Conservation (phyloP, 1,140 invertebrate genomes). For the Rhagoletis zephyria region DNA sequence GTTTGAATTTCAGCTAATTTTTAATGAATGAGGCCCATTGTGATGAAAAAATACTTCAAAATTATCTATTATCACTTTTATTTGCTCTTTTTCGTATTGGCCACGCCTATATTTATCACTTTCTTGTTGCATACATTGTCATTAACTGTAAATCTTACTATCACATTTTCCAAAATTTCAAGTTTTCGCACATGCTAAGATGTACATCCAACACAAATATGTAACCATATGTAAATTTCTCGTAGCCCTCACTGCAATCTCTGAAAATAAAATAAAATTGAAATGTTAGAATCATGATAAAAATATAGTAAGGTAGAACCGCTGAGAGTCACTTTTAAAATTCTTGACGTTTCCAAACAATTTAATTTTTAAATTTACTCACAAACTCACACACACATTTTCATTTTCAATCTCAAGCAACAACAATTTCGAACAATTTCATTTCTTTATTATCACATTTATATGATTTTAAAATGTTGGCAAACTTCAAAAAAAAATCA, state of each 20-base stretch:
- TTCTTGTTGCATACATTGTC: not conserved
- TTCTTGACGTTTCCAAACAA: no score
- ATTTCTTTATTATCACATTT: no score
- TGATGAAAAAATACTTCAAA: not conserved
- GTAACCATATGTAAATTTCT: not conserved
- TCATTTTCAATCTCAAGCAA: no score
- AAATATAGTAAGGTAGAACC: no score
- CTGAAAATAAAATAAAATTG: not conserved
- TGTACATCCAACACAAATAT: not conserved
- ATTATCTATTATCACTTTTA: not conserved
- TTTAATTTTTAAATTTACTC: no score
- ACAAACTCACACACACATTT: no score
- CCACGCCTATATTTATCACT: not conserved
- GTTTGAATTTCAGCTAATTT: no score
- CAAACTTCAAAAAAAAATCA: no score
- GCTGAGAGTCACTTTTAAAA: no score
- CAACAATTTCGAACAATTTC: no score
- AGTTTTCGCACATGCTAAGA: not conserved
- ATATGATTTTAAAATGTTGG: no score
- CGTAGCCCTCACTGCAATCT: not conserved
- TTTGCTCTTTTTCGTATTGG: not conserved
- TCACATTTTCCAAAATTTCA: constrained; percentile 22
- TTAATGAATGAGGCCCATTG: no score
- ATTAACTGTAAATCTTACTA: constrained; percentile 20
- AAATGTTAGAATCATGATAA: not conserved